Base-by-base conservation (phyloP, 2,113 vertebrate genomes). In the Paramisgurnus dabryanus region DNA sequence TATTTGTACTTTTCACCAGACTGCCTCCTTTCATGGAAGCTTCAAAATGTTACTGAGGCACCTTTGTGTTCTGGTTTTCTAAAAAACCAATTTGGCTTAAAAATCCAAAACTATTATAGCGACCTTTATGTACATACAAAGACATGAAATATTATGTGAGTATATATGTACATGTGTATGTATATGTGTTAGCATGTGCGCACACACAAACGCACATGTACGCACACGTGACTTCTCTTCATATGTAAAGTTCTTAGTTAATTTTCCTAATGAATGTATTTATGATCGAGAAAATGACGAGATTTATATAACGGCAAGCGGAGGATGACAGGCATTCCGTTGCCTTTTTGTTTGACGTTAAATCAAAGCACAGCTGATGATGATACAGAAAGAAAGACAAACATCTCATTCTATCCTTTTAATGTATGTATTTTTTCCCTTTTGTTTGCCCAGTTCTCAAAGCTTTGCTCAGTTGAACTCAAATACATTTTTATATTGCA, bases 221-320 rank as follows among this genome's bases (percentile, higher is more conserved):
- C 83, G 75, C 81, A 80, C 89, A 85, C 66, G 63, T 82, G 68
- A 82, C 63, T 81, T 80, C 85, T 72, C 79, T 86, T 86, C 86
- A 86, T 82, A 85, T 90, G 89, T 91, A 91, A 87, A 84, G 86
- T 88, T 92, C 89, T 91, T 92, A 89, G 91, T 94, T 92, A 88
- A 90, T 90, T 92, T 91, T 90, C 92, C 91, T 92, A 92, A 94
- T 95, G 95, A 96, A 96, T 96, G 95, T 96, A 96, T 96, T 96
- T 96, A 95, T 95, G 95, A 91, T 91, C 85, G 89, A 94, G 86
- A 81, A 83, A 64, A 92, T 91, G 65, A 63, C 67, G 83, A 93
- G 91, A 93, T 93, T 94, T 94, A 94, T 94, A 91, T 89, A 93
- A 93, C 92, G 91, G 92, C 93, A 75, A 83, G 90, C 89, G 92